Conservation (phyloP, 37 sponge, comb jelly and placozoan species). For the Diacarnus erythraeanus region DNA sequence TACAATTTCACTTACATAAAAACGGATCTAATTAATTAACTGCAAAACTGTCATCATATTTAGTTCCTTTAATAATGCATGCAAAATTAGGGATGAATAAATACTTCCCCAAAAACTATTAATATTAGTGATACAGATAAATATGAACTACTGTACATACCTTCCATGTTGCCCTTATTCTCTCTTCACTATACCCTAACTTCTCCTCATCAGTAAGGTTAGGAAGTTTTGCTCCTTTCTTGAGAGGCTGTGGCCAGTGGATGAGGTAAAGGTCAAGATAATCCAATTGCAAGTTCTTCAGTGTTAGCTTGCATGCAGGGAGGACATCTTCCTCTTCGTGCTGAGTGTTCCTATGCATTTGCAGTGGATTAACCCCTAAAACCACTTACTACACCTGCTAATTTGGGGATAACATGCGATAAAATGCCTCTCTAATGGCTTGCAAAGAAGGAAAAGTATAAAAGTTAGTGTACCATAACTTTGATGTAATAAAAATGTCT, state of each 20-base stretch:
- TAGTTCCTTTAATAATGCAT: too few relatives aligned
- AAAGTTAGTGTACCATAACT: slow-evolving; percentile 64
- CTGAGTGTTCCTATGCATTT: background rate
- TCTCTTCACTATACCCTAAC: slow-evolving; percentile 47
- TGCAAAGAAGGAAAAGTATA: background rate
- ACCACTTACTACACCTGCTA: too few relatives aligned
- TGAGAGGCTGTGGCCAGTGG: slow-evolving; percentile 56
- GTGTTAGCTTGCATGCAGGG: slow-evolving; percentile 57
- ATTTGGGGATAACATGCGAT: too few relatives aligned
- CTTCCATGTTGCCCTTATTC: slow-evolving; percentile 49
- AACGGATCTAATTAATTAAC: too few relatives aligned
- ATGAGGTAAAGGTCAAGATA: slow-evolving; percentile 92
- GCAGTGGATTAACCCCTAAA: background rate
- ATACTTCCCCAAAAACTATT: too few relatives aligned
- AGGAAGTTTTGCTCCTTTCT: slow-evolving; percentile 16
- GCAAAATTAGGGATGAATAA: too few relatives aligned
- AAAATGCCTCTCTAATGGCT: too few relatives aligned
- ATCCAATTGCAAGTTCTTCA: slow-evolving; percentile 87
- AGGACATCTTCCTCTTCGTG: slow-evolving; percentile 62
- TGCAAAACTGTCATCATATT: too few relatives aligned
- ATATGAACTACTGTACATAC: slow-evolving; percentile 2
- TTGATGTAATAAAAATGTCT: slow-evolving; percentile 87
- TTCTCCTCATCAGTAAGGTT: slow-evolving; percentile 51
- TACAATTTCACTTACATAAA: too few relatives aligned
- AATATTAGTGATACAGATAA: too few relatives aligned